Evolutionary conservation across 2,888 invertebrate species (phyloP), one percentile per base, ranked within the genome.

Genomic region (Ennomos erosarius): DNA sequence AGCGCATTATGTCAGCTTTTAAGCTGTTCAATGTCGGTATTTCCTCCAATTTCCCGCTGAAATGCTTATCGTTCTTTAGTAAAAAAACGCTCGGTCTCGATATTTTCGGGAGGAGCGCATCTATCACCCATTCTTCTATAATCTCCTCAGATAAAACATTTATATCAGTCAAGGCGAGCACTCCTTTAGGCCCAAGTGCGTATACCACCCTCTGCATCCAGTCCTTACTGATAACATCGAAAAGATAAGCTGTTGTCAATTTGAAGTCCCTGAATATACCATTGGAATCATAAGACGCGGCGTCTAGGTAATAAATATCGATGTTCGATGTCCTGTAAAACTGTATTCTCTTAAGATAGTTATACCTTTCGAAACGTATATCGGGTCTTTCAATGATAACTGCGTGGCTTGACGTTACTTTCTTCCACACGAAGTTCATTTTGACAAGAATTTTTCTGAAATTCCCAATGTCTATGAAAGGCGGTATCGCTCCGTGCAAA

Each of bases 341-440:
- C 0, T 49, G 43, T 6, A 83, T 67, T 1, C 61, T 62, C n/a
- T 67, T 78, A 39, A 85, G 59, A 59, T 80, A 85, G 8, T 55
- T 62, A 26, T 74, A 68, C 10, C 84, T 76, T 54, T 84, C 81
- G 1, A 74, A 79, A 1, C 66, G 68, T 2, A 81, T 62, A 6
- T 47, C 11, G 0, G 84, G 84, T 9, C 71, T 74, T 54, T 86
- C 85, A 0, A 79, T 66, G 1, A 85, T 66, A 0, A 76, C 74
- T n/a, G 65, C 65, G 3, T 11, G 9, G 0, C 55, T 40, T 0
- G 37, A 4, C 0, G 34, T 9, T 4, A 74, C 38, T 9, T 65
- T 68, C 44, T 74, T 69, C 82, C 80, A 82, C 9, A 76, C 62
- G 48, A 78, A 85, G 0, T 71, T 80, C 60, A 77, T 67, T 58